Conservation (phyloP, 1,140 invertebrate genomes). For the Dreissena polymorpha region DNA sequence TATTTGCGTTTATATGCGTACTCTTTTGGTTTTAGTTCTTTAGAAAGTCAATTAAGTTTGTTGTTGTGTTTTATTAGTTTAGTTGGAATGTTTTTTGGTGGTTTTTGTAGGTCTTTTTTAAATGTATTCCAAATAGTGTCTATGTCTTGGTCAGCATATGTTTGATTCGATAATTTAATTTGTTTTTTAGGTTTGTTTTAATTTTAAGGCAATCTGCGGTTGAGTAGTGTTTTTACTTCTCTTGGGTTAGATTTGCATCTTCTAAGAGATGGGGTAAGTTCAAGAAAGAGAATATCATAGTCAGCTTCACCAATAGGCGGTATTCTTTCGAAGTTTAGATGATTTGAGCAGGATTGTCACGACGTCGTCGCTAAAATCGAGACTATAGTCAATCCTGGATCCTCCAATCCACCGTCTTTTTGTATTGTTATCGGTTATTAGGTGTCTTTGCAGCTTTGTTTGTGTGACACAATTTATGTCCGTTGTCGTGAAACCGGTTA, state of each 20-base stretch:
- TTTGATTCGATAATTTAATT: neutral
- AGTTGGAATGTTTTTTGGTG: conserved; percentile 1
- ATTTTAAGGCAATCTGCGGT: neutral
- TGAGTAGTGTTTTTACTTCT: neutral
- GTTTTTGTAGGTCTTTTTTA: neutral
- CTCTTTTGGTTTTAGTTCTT: conserved; percentile 25
- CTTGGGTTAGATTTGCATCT: neutral
- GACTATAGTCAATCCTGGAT: too few relatives aligned
- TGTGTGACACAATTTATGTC: too few relatives aligned
- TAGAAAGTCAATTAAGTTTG: neutral
- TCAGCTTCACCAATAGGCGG: conserved; percentile 26
- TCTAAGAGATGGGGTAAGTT: neutral
- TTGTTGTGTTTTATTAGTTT: conserved; percentile 4
- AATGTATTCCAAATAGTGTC: conserved; percentile 9
- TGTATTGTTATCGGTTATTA: too few relatives aligned
- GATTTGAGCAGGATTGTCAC: too few relatives aligned
- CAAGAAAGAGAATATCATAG: too few relatives aligned
- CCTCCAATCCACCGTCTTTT: too few relatives aligned
- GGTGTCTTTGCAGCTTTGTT: too few relatives aligned
- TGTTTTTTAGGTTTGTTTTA: neutral
- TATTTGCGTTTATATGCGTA: conserved; percentile 28
- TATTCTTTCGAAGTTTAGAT: too few relatives aligned
- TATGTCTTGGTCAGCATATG: neutral
- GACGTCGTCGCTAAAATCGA: too few relatives aligned
- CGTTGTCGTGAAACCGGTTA: too few relatives aligned